phyloP scores from a whole-genome alignment of 1,140 invertebrate species.

The Dreissena polymorpha region DNA sequence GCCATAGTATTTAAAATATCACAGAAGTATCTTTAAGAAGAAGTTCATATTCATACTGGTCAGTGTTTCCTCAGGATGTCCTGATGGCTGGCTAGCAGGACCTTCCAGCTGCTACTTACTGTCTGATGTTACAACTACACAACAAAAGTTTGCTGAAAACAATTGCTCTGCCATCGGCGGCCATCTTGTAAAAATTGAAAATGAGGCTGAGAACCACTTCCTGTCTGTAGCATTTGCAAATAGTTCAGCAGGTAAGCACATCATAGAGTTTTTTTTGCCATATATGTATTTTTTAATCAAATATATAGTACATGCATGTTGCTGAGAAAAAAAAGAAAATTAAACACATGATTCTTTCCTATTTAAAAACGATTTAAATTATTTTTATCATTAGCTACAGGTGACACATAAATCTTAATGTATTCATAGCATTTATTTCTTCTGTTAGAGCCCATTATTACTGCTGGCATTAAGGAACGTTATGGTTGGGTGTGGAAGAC shows the following conservation, averaged over 20 bases:
- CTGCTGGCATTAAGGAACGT: conserved; percentile 26
- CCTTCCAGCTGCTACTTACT: conserved; percentile 62
- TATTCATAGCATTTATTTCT: no score
- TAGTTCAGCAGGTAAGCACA: conserved; percentile 4
- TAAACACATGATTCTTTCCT: no score
- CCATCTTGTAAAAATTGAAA: conserved; percentile 81
- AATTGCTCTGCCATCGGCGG: conserved; percentile 71
- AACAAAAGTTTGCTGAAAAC: conserved; percentile 45
- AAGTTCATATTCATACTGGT: neutral
- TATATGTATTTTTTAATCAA: neutral
- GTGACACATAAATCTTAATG: no score
- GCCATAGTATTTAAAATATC: no score
- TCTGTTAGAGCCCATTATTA: conserved; percentile 36
- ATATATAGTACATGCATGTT: no score
- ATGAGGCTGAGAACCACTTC: conserved; percentile 84
- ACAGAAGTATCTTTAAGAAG: neutral
- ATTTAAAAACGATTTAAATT: no score
- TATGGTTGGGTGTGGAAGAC: conserved; percentile 39
- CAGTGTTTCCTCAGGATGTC: conserved; percentile 40
- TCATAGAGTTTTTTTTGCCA: neutral
- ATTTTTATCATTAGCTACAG: no score
- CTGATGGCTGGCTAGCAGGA: conserved; percentile 62
- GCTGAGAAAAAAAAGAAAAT: no score
- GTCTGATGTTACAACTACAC: conserved; percentile 31
- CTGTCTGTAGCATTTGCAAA: conserved; percentile 81